Evolutionary conservation across 2,888 invertebrate species (phyloP), one percentile per base, ranked within the genome.

Genomic region (Trilocha varians): DNA sequence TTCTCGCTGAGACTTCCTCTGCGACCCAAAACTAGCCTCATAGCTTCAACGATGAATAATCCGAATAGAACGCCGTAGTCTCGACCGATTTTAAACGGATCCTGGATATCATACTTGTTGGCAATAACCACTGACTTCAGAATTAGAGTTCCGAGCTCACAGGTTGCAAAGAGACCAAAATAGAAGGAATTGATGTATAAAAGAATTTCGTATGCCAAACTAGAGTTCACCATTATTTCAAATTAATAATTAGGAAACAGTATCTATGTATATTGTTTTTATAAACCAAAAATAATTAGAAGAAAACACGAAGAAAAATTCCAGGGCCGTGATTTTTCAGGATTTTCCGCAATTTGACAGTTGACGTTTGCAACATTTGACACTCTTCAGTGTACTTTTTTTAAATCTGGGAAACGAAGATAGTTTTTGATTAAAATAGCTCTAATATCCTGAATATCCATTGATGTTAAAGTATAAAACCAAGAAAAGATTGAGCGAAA

Each of bases 121-220:
- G 63, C 70, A 46, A 84, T 88, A 75, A 92, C 90, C 55, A 92
- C 88, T 50, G 91, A 91, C 78, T 95, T 95, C 56, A 94, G 88
- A 43, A 92, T 87, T 55, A 91, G 89, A 75, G 94, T 92, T 47
- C 92, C 91, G 52, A 94, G 79, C 79, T 95, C 94, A 73, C 93
- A 93, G 48, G 91, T 88, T 38, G 93, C 91, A 73, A 94, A 94
- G 83, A 94, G 90, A 63, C 94, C 94, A 67, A 94, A 94, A 78
- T 95, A 95, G 87, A 94, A 94, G 16, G 94, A 94, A 84, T 95
- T 94, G 54, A 95, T 88, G 75, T 94, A 95, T 60, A 95, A 87
- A 40, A 94, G 86, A 68, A 95, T 93, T 86, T 95, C 94, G 61
- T 94, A 94, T 14, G 91, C 91, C 70, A 95, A 87, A 59, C 93